A percentile compares a stretch with the other conserved stretches of the same genome.
Evolutionary conservation across 2,797 vertebrate species (phyloP).

Genomic region (Brachyalestes nurse): DNA sequence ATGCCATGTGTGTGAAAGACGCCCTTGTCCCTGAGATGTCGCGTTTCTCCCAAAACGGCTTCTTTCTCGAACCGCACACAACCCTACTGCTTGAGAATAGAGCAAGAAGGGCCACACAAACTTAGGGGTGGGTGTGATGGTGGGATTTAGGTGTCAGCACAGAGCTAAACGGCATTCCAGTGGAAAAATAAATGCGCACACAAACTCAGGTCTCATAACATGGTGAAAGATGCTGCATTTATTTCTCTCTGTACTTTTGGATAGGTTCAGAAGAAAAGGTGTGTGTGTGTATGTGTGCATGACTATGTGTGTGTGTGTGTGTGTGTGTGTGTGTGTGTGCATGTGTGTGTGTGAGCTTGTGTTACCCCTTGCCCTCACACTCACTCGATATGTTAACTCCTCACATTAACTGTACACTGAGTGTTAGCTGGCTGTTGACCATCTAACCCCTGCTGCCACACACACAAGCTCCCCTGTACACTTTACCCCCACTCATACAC

Average conservation of each 20-base stretch:
- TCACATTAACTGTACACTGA: constrained; percentile 50
- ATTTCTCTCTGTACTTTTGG: constrained; percentile 46
- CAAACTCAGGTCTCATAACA: constrained; percentile 54
- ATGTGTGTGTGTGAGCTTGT: constrained; percentile 34
- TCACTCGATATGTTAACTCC: constrained; percentile 56
- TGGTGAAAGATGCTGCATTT: constrained; percentile 58
- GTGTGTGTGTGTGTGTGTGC: constrained; percentile 7
- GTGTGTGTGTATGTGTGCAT: not conserved
- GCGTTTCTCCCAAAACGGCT: constrained; percentile 44
- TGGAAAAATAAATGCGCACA: constrained; percentile 23
- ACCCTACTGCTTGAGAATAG: constrained; percentile 43
- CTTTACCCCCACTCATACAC: constrained; percentile 23
- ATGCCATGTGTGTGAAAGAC: constrained; percentile 63
- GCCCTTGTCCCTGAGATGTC: constrained; percentile 53
- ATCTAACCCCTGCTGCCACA: constrained; percentile 29
- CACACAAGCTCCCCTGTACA: constrained; percentile 17
- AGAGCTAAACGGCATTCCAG: constrained; percentile 28
- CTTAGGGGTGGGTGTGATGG: constrained; percentile 26
- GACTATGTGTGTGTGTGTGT: constrained; percentile 25
- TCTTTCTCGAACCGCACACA: constrained; percentile 42
- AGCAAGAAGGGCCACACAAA: constrained; percentile 29
- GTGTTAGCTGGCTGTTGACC: constrained; percentile 42
- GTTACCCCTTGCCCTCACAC: constrained; percentile 60
- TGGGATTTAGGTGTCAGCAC: constrained; percentile 42
- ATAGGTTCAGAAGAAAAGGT: constrained; percentile 1